Percentiles rank a stretch among this genome's conserved stretches.
Conservation (phyloP, 1,140 invertebrate genomes). For the Rhagoletis zephyria region DNA sequence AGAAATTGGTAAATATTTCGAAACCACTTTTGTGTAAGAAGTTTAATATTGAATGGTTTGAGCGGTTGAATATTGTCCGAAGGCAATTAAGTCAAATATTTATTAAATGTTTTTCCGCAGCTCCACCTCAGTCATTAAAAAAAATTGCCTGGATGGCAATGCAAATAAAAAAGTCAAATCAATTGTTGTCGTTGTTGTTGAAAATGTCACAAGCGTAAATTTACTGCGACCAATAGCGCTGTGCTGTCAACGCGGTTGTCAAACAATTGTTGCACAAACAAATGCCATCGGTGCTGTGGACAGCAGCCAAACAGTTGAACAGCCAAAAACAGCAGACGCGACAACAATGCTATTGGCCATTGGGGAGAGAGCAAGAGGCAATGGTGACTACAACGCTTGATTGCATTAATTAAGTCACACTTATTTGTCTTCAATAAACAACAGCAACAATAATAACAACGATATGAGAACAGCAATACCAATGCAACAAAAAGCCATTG, state of each 20-base stretch:
- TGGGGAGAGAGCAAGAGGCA: neutral
- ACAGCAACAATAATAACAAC: constrained; percentile 27
- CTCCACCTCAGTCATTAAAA: too few species aligned
- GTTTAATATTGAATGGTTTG: too few species aligned
- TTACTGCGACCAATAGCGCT: constrained; percentile 2
- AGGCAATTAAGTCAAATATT: too few species aligned
- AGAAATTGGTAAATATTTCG: too few species aligned
- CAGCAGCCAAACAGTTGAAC: neutral
- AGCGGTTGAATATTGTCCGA: too few species aligned
- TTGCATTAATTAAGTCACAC: constrained; percentile 53
- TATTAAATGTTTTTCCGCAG: too few species aligned
- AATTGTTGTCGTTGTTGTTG: neutral
- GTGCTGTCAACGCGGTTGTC: constrained; percentile 12
- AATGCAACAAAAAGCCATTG: neutral
- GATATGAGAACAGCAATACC: neutral
- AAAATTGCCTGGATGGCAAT: too few species aligned
- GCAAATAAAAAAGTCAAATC: neutral
- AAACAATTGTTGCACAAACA: constrained; percentile 39
- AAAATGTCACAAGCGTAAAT: constrained; percentile 20
- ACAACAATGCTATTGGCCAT: constrained; percentile 8
- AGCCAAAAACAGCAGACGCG: neutral
- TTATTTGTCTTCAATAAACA: constrained; percentile 53
- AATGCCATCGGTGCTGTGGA: neutral
- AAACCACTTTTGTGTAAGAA: too few species aligned
- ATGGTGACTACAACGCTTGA: constrained; percentile 9